Base-by-base conservation (phyloP, 2,888 invertebrate genomes). In the Ommatoiulus sabulosus region DNA sequence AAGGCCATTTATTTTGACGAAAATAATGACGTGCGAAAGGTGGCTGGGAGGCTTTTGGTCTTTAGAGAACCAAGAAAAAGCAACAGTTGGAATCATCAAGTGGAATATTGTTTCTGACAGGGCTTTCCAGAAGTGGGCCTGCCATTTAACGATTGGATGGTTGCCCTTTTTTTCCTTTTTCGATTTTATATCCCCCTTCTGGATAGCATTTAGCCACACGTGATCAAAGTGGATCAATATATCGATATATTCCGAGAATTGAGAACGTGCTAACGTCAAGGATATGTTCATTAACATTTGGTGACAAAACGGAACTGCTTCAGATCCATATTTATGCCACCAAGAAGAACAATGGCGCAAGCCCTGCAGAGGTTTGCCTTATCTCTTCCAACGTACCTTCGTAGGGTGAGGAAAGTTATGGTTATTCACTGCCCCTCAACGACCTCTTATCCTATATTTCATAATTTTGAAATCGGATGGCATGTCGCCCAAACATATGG, bases 11-110 rank as follows among this genome's bases (percentile, higher is more conserved):
- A 43, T 20, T n/a, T 52, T 35, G 88, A 44, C 48, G 44, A 57
- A 72, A 80, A 80, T 63, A 87, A 89, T 87, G 52, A 87, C 72
- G 44, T 43, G 46, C 3, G 44, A 84, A 87, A 87, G 44, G 52
- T 52, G 52, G 52, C 15, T 52, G 52, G 52, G 52, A 52, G 52
- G 52, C 52, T 4, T 52, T 15, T 15, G 46, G 10, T 52, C 52
- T 52, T 15, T 15, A 52, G 10, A 35, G 35, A 0, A 52, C 52
- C 52, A 52, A 15, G 12, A 52, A 52, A 52, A 52, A 17, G 52
- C 52, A 52, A 52, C 52, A 52, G 52, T 52, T 52, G 52, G 12
- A 52, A 52, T 52, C 52, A 52, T 52, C 52, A 52, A 52, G 52
- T 52, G 52, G 52, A 52, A 52, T 52, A 52, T 52, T 52, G 52